Conservation (phyloP, 2,888 invertebrate species). For the Sturmia bella region DNA sequence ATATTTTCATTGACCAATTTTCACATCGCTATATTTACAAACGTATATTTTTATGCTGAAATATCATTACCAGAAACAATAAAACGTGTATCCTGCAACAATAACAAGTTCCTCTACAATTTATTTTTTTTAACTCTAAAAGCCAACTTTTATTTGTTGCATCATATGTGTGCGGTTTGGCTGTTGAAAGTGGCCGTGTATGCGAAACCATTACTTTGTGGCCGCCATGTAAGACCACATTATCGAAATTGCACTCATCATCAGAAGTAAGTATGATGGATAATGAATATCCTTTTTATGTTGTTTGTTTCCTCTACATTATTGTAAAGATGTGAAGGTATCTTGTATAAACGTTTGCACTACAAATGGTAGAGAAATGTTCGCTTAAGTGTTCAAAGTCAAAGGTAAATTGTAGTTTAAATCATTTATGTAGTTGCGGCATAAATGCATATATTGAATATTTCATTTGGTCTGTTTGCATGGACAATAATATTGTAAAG, state of each 20-base stretch:
- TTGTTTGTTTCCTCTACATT: conserved; percentile 29
- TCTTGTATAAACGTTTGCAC: not conserved
- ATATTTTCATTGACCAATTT: not conserved
- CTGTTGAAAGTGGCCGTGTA: conserved; percentile 58
- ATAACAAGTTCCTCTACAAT: not conserved
- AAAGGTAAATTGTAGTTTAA: conserved; percentile 47
- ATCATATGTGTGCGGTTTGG: conserved; percentile 33
- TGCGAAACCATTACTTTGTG: conserved; percentile 66
- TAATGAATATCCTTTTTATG: conserved; percentile 63
- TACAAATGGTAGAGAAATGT: too few species aligned
- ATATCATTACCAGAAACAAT: conserved; percentile 12
- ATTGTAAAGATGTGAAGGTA: conserved; percentile 25
- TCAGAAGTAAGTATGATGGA: conserved; percentile 53
- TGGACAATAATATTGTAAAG: conserved; percentile 59
- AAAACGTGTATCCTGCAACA: not conserved
- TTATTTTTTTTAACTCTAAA: conserved; percentile 10
- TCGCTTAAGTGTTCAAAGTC: conserved; percentile 19
- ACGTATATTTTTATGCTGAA: conserved; percentile 36
- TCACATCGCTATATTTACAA: not conserved
- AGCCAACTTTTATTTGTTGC: conserved; percentile 23
- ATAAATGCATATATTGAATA: conserved; percentile 58
- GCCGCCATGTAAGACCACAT: conserved; percentile 69
- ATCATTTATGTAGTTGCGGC: conserved; percentile 45
- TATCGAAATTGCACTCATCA: conserved; percentile 70
- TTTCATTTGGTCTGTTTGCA: conserved; percentile 60